Evolutionary conservation across 2,113 vertebrate species (phyloP), one percentile per base, ranked within the genome.

Genomic region (Phalacrocorax pelagicus): DNA sequence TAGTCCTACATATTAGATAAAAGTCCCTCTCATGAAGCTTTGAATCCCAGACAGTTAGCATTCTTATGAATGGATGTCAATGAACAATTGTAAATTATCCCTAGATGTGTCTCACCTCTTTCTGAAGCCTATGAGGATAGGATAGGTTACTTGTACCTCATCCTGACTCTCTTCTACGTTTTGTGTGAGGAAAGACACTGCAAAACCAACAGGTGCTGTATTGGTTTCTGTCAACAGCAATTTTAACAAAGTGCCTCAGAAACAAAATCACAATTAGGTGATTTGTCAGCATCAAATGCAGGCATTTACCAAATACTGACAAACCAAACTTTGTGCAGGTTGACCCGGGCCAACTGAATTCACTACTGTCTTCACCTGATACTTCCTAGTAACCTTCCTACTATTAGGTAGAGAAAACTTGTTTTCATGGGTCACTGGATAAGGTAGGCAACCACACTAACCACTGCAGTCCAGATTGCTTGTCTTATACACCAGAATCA

Each of bases 191-290:
- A 52, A 86, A 71, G 27, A 27, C 10, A 12, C 63, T 71, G 38
- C 1, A 3, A 94, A 77, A 47, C 18, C 24, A 75, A 40, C 44
- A 66, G n/a, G 8, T 0, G 0, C 5, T 2, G 0, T 20, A 32
- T 2, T 17, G 18, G 3, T 52, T 90, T 70, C 44, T 75, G 75
- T 40, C 44, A 71, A 36, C 29, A 59, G 7, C 34, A 71, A 55
- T 47, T 17, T 47, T 40, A 71, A 49, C n/a, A 55, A 88, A 54
- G n/a, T 29, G 22, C 4, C 32, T 71, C 34, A 47, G 73, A 80
- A 65, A 47, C 6, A 65, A 49, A 54, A 63, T 78, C 32, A 17
- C 38, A 51, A 58, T 38, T 23, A 75, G 38, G 15, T 59, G 21
- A 49, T 80, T n/a, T 65, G 20, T 47, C 32, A 83, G 18, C 21